These are phyloP conservation scores for Zygaena filipendulae DNA, from an alignment of 2,888 invertebrate genomes.

Conservation along the genomic window DNA sequence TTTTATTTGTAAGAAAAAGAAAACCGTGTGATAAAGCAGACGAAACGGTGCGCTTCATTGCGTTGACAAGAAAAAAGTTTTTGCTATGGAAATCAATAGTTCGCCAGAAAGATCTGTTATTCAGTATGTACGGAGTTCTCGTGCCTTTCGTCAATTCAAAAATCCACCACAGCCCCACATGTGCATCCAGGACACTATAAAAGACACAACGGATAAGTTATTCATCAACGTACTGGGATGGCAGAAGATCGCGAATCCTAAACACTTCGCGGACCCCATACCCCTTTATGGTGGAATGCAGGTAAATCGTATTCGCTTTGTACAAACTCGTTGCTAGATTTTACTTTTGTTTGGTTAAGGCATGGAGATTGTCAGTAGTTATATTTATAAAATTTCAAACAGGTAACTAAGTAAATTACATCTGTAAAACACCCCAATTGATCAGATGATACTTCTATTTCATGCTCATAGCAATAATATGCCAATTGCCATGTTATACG, in stretches of 20 bases:
- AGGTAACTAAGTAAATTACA: too few relatives aligned
- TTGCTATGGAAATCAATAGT: constrained; percentile 56
- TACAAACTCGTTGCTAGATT: constrained; percentile 11
- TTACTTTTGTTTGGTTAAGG: constrained; percentile 4
- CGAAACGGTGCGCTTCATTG: too few relatives aligned
- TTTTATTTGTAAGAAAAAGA: too few relatives aligned
- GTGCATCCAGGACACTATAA: constrained; percentile 75
- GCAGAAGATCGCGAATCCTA: constrained; percentile 77
- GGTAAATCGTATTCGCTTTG: constrained; percentile 36
- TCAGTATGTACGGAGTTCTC: constrained; percentile 67
- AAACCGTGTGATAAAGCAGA: too few relatives aligned
- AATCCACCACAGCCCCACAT: constrained; percentile 82
- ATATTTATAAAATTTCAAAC: too few relatives aligned
- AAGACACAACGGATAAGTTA: constrained; percentile 66
- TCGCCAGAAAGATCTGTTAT: constrained; percentile 49
- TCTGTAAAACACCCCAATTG: too few relatives aligned
- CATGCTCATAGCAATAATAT: too few relatives aligned
- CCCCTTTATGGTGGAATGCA: constrained; percentile 80
- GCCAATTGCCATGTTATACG: too few relatives aligned
- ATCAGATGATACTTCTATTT: too few relatives aligned
- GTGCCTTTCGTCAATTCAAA: constrained; percentile 75
- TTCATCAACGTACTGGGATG: constrained; percentile 78
- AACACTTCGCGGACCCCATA: constrained; percentile 73
- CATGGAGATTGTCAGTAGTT: too few relatives aligned
- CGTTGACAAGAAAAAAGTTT: too few relatives aligned